phyloP scores from a whole-genome alignment of 2,888 invertebrate species.

The Apodemia hepburni region DNA sequence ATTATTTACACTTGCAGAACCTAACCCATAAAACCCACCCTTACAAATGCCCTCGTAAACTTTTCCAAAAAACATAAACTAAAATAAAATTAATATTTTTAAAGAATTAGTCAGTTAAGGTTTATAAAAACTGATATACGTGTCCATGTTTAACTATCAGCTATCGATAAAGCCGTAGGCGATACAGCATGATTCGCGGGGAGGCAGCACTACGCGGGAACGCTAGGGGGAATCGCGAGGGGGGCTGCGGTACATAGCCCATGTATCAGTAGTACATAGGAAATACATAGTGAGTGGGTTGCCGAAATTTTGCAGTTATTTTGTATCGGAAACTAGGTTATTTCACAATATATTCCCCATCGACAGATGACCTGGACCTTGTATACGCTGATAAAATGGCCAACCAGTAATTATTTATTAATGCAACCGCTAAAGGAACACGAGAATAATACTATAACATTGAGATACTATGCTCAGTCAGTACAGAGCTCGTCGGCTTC shows the following conservation, averaged over 20 bases:
- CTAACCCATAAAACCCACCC: too few relatives aligned
- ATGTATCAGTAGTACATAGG: constrained; percentile 66
- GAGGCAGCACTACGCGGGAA: constrained; percentile 63
- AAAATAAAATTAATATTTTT: not conserved
- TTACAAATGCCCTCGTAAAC: too few relatives aligned
- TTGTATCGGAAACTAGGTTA: constrained; percentile 78
- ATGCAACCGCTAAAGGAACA: constrained; percentile 20
- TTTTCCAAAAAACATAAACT: too few relatives aligned
- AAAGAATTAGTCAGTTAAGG: not conserved
- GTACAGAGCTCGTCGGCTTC: not conserved
- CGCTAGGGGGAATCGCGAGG: constrained; percentile 44
- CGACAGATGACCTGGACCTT: constrained; percentile 35
- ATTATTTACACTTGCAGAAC: not conserved
- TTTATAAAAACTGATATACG: not conserved
- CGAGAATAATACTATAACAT: not conserved
- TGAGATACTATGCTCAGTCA: not conserved
- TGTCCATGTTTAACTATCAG: constrained; percentile 40
- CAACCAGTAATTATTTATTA: constrained; percentile 22
- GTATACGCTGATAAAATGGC: constrained; percentile 27
- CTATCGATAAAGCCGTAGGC: constrained; percentile 50
- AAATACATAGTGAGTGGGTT: constrained; percentile 55
- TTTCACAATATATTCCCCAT: constrained; percentile 61
- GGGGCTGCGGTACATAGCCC: constrained; percentile 63
- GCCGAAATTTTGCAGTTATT: constrained; percentile 79
- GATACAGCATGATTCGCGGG: constrained; percentile 61